Conservation (phyloP, 1,140 invertebrate genomes). For the Polypedilum vanderplanki region DNA sequence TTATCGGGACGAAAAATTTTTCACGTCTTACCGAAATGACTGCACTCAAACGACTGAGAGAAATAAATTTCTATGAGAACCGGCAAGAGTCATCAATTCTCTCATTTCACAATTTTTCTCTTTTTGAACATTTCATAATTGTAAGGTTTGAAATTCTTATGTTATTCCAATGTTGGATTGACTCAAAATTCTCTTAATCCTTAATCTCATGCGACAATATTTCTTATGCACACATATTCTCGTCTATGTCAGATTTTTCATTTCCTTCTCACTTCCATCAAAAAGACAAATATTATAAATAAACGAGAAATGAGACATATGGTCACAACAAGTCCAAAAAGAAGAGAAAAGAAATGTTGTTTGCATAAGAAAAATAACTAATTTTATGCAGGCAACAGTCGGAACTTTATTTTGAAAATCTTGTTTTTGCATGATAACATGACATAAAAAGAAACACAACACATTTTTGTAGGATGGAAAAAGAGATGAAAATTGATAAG, state of each 20-base stretch:
- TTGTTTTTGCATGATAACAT: not conserved
- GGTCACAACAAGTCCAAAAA: not conserved
- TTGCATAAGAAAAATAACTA: constrained; percentile 5
- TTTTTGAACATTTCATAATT: not conserved
- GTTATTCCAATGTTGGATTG: not conserved
- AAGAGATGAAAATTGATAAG: not conserved
- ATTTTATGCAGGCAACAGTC: not conserved
- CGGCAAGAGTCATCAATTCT: not conserved
- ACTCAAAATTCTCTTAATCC: not conserved
- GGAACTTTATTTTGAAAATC: not conserved
- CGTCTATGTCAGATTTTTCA: not conserved
- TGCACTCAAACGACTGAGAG: not conserved
- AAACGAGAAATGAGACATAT: not conserved
- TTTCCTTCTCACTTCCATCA: not conserved
- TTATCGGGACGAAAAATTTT: not conserved
- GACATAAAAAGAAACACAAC: not conserved
- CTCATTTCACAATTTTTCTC: not conserved
- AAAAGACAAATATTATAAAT: no score
- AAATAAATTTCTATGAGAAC: not conserved
- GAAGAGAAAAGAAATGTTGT: not conserved
- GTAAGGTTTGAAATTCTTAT: not conserved
- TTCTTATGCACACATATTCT: not conserved
- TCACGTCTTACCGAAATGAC: not conserved
- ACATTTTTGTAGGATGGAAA: not conserved
- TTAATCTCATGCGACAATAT: not conserved